Base-by-base conservation (phyloP, 2,888 invertebrate genomes). In the Oligia strigilis region DNA sequence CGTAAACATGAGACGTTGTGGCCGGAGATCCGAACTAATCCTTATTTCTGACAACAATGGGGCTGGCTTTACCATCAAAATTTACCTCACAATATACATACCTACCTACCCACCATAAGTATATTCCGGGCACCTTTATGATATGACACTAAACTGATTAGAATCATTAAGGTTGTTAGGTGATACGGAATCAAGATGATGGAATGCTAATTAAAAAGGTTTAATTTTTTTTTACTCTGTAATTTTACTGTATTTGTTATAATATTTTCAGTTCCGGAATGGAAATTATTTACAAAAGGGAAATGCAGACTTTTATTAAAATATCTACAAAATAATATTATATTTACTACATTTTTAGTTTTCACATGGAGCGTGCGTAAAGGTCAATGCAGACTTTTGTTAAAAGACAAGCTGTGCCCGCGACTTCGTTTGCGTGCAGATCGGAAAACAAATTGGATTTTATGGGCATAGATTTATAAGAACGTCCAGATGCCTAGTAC, bases 1-100 rank as follows among this genome's bases (percentile, higher is more conserved):
- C 67, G 75, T 83, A 83, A 78, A 80, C 80, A 86, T 76, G 75
- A 87, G 75, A 76, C 78, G 78, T 80, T 81, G 76, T 76, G 82
- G 84, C 65, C 83, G 75, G 78, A 79, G 80, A 89, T 79, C 82
- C 81, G 71, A 78, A 83, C 66, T 88, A 90, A 90, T 90, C 86
- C 82, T 81, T 78, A 72, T 65, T 64, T 58, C 80, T 66, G 64
- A 46, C 64, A 72, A 81, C 80, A 87, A 75, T 78, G 78, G 76
- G 67, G 71, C 55, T 62, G 75, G 74, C 78, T 72, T 64, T 29
- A 62, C 72, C 69, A 76, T 79, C 79, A 78, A 85, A 83, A 82
- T 77, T 83, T 82, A 78, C 75, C 58, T 36, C 55, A 81, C 36
- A 77, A 71, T 77, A 70, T 29, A 73, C 62, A 58, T 58, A 72